These are phyloP conservation scores for Lasioglossum figueresi DNA, from an alignment of 2,888 invertebrate species.

Conservation along the genomic window DNA sequence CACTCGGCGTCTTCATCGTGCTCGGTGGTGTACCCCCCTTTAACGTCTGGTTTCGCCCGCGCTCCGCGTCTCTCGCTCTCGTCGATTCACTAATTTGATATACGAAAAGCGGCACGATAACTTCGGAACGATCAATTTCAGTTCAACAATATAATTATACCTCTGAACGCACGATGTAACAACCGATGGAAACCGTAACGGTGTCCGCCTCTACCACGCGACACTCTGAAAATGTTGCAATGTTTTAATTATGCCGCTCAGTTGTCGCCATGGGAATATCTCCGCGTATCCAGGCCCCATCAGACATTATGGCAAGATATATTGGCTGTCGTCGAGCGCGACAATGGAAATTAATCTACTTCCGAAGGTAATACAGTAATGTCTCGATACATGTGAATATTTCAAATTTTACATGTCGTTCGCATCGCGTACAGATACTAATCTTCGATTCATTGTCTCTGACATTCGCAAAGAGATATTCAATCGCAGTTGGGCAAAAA, in stretches of 20 bases:
- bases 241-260: slow-evolving; percentile 32
- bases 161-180: slow-evolving; percentile 12
- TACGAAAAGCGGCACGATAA: slow-evolving; percentile 61
- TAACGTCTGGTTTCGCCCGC: slow-evolving; percentile 66
- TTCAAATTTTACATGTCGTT: background rate
- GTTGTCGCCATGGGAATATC: background rate
- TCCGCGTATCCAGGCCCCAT: background rate
- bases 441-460: no score
- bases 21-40: slow-evolving; percentile 44
- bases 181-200: slow-evolving; percentile 19
- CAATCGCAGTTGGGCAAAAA: no score
- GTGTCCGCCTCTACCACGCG: background rate
- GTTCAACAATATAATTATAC: slow-evolving; percentile 52
- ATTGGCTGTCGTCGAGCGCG: slow-evolving; percentile 1
- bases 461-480: no score
- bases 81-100: slow-evolving; percentile 71
- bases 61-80: slow-evolving; percentile 49
- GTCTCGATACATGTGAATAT: background rate
- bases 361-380: background rate
- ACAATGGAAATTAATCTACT: background rate
- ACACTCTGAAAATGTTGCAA: slow-evolving; percentile 13
- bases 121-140: slow-evolving; percentile 48
- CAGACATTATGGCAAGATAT: slow-evolving; percentile 9
- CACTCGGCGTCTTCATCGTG: slow-evolving; percentile 50
- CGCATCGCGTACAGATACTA: background rate